These are phyloP conservation scores for Erebia aethiops DNA, from an alignment of 2,888 invertebrate genomes.

Conservation along the genomic window DNA sequence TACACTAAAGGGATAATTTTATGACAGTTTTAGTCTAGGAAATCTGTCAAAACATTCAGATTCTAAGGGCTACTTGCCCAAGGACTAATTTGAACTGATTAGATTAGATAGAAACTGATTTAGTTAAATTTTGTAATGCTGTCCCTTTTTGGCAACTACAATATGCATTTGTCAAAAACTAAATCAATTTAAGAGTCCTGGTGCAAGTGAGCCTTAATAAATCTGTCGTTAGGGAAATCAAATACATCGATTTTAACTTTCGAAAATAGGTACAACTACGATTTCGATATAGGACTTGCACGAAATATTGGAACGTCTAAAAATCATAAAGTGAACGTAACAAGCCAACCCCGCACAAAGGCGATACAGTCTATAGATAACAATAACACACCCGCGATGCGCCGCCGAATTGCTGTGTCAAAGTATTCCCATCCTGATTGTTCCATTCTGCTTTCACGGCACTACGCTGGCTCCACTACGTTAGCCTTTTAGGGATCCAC, in stretches of 20 bases:
- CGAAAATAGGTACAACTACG: constrained; percentile 9
- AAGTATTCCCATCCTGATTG: constrained; percentile 78
- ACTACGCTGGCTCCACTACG: constrained; percentile 56
- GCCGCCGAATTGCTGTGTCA: constrained; percentile 78
- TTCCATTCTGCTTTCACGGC: constrained; percentile 71
- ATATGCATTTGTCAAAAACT: too few species aligned
- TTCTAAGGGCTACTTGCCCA: too few species aligned
- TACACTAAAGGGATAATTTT: too few species aligned
- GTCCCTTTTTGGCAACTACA: too few species aligned
- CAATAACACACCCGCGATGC: constrained; percentile 75
- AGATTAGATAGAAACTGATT: too few species aligned
- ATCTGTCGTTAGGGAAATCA: not conserved
- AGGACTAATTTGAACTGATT: too few species aligned
- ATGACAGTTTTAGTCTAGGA: too few species aligned
- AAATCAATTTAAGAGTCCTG: too few species aligned
- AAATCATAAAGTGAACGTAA: constrained; percentile 34
- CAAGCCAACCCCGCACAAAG: constrained; percentile 59
- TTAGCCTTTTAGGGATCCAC: constrained; percentile 48
- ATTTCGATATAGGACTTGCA: not conserved
- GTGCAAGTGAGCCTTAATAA: too few species aligned
- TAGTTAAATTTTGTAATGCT: too few species aligned
- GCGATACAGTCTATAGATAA: constrained; percentile 65
- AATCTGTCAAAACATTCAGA: too few species aligned
- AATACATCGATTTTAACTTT: not conserved
- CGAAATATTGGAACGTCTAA: constrained; percentile 26